phyloP scores from a whole-genome alignment of 2,113 vertebrate species.

The Benitochromis conjunctus region DNA sequence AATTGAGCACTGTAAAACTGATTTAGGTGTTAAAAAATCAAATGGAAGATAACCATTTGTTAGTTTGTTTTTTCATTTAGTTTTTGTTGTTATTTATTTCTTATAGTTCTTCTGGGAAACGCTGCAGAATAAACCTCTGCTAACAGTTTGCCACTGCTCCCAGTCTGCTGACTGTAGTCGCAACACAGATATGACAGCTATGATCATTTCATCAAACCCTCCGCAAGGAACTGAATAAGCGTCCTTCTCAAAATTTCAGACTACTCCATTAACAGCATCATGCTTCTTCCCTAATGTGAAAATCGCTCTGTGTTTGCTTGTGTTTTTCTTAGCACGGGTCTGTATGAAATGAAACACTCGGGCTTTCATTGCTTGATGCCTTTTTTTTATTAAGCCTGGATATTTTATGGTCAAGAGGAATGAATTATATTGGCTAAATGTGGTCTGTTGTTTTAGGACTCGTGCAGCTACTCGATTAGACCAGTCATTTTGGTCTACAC shows the following conservation, averaged over 20 bases:
- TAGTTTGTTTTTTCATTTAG: no score
- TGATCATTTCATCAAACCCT: neutral
- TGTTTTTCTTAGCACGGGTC: slow-evolving; percentile 24
- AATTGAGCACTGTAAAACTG: neutral
- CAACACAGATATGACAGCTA: neutral
- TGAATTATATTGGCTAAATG: slow-evolving; percentile 52
- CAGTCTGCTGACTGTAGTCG: neutral
- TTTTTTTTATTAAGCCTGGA: slow-evolving; percentile 52
- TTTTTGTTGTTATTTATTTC: neutral
- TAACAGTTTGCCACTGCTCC: neutral
- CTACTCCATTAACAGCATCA: neutral
- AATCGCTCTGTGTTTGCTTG: neutral
- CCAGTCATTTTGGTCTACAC: slow-evolving; percentile 60
- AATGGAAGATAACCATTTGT: neutral
- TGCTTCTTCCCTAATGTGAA: neutral
- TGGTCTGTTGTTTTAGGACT: slow-evolving; percentile 63
- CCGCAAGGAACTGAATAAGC: neutral
- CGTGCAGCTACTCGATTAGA: slow-evolving; percentile 51
- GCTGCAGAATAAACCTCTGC: neutral
- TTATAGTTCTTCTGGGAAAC: neutral
- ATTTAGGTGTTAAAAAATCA: neutral
- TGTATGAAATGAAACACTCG: slow-evolving; percentile 29
- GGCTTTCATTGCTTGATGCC: slow-evolving; percentile 33
- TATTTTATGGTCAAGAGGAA: slow-evolving; percentile 49
- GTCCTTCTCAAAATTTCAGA: neutral